These are phyloP conservation scores for Hemicrepidius hirtus DNA, from an alignment of 2,888 invertebrate genomes.

Conservation along the genomic window DNA sequence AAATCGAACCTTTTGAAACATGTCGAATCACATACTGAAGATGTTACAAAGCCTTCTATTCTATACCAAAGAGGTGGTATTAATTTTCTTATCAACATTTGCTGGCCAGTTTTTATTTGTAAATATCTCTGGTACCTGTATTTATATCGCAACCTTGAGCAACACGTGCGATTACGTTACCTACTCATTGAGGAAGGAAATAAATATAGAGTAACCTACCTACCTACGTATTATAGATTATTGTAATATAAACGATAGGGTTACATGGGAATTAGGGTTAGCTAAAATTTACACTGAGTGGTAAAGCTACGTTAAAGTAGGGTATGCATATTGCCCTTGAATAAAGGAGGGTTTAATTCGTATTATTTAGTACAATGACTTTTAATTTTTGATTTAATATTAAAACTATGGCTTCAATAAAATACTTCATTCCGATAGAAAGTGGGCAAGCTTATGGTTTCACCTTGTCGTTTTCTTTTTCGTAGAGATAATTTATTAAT, in stretches of 20 bases:
- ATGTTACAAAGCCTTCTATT: not conserved
- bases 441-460: no score
- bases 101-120: no score
- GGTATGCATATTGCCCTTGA: conserved; percentile 14
- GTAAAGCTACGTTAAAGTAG: conserved; percentile 6
- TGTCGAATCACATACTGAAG: not conserved
- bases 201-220: conserved; percentile 17
- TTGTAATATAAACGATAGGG: conserved; percentile 17
- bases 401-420: no score
- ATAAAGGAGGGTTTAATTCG: conserved; percentile 4
- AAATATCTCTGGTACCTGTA: no score
- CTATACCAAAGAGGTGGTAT: not conserved
- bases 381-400: no score
- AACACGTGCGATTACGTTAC: conserved; percentile 12
- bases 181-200: conserved; percentile 14
- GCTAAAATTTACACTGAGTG: conserved; percentile 7
- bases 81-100: not conserved
- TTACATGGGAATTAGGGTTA: not conserved
- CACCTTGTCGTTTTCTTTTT: no score
- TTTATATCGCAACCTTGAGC: conserved; percentile 7
- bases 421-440: no score
- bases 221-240: conserved; percentile 15
- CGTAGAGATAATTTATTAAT: no score
- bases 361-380: not conserved
- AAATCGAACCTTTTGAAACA: not conserved